These are phyloP conservation scores for Osmoderma eremita DNA, from an alignment of 2,888 invertebrate species.

Conservation along the genomic window DNA sequence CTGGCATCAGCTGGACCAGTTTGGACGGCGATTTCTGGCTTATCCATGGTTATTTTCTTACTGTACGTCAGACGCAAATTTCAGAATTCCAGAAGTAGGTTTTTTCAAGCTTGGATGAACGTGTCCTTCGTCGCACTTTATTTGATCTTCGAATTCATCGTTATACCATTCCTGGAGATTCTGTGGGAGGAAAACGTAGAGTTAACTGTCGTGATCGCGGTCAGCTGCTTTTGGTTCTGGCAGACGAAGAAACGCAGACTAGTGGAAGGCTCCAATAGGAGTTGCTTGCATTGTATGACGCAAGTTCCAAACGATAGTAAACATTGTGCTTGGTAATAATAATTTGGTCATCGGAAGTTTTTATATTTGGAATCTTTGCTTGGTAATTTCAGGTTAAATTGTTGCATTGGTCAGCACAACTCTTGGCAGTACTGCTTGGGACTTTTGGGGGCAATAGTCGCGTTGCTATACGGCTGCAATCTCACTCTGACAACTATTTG, in stretches of 20 bases:
- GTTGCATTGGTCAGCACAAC: constrained; percentile 85
- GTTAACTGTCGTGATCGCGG: constrained; percentile 66
- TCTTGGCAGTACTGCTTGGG: constrained; percentile 78
- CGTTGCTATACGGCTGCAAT: constrained; percentile 80
- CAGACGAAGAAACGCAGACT: constrained; percentile 55
- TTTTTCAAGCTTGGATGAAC: constrained; percentile 80
- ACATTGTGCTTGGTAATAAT: constrained; percentile 36
- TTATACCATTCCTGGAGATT: constrained; percentile 79
- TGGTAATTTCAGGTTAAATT: constrained; percentile 75
- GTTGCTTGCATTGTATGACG: constrained; percentile 66
- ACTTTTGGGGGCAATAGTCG: constrained; percentile 72
- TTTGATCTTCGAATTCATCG: constrained; percentile 74
- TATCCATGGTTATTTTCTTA: constrained; percentile 55
- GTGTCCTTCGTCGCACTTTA: constrained; percentile 74
- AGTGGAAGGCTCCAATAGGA: constrained; percentile 53
- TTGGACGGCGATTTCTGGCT: constrained; percentile 59
- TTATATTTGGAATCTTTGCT: constrained; percentile 52
- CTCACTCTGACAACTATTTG: constrained; percentile 88
- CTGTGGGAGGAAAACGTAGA: constrained; percentile 72
- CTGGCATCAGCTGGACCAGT: constrained; percentile 65
- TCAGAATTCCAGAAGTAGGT: constrained; percentile 69
- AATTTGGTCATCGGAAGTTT: constrained; percentile 44
- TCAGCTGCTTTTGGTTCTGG: constrained; percentile 64
- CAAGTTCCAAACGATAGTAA: constrained; percentile 69
- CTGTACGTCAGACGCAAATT: constrained; percentile 37